Evolutionary conservation across 2,113 vertebrate species (phyloP), one percentile per base, ranked within the genome.

Genomic region (Macaca nemestrina): DNA sequence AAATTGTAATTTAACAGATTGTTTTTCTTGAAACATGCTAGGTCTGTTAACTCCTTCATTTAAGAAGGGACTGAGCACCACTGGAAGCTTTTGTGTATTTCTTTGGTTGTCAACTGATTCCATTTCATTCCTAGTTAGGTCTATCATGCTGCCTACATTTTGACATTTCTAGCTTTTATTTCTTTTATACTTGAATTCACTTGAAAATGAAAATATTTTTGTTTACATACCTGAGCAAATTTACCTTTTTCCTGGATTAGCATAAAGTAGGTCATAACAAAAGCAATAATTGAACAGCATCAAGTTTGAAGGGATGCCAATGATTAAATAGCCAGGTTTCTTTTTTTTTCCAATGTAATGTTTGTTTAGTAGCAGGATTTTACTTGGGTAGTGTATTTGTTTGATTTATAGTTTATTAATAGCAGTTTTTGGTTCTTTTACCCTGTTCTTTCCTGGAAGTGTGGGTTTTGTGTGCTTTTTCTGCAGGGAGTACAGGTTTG

Each of bases 1-100:
- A 95, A 97, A 80, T 61, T 81, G 94, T 96, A 97, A 96, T 98
- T 98, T 98, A 97, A 70, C 92, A 38, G 85, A 70, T 23, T 97
- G 9, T 80, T 98, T 98, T 97, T 96, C 81, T 6, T 0, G 84
- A 94, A 88, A 84, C 4, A 0, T 90, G 68, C 88, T 90, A 92
- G 27, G 6, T 76, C 68, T 93, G 12, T 90, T 86, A 96, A 90
- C 59, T 97, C 80, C 93, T 96, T 97, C 75, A 23, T 55, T 95
- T 43, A 22, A 88, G 18, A 96, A 96, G 38, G 5, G 1, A 35
- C 68, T 76, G 50, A 20, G 43, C 27, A 5, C 64, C 32, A 1
- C 81, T 86, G 55, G 50, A 35, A n/a, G 67, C 6, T 43, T 82
- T 35, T 59, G n/a, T 79, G 45, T 73, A 17, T 85, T 82, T 94